phyloP scores from a whole-genome alignment of 2,113 vertebrate species.

The Telmatochromis sp. region DNA sequence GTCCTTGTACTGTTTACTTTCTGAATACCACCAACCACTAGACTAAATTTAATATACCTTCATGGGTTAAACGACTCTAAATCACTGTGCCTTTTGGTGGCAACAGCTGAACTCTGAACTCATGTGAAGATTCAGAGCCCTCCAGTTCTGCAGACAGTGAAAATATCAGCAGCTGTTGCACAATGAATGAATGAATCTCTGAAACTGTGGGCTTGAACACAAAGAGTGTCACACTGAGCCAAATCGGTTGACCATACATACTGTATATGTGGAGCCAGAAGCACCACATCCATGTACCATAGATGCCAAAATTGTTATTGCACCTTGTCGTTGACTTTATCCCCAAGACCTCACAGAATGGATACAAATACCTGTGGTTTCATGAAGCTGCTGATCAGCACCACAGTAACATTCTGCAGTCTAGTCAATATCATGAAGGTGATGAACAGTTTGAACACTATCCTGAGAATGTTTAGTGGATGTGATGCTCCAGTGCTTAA shows the following conservation, averaged over 20 bases:
- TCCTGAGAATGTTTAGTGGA: neutral
- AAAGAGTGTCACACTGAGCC: neutral
- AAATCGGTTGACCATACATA: fast-evolving
- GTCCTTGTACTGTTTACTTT: neutral
- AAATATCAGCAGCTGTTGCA: neutral
- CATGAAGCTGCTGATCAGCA: neutral
- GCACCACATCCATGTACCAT: neutral
- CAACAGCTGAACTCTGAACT: neutral
- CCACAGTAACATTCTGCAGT: neutral
- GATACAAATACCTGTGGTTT: neutral
- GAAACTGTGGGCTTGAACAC: neutral
- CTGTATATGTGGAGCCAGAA: neutral
- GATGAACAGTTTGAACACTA: neutral
- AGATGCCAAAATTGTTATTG: neutral
- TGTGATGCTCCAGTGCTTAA: neutral
- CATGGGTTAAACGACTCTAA: neutral
- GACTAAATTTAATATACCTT: neutral
- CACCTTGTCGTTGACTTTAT: neutral
- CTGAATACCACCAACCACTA: neutral
- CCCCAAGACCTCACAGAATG: neutral
- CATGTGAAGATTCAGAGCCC: neutral
- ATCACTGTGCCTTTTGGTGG: neutral
- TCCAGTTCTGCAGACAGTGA: neutral
- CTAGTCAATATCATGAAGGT: neutral
- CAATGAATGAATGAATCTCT: neutral